A percentile compares a stretch with the other conserved stretches of the same genome.
Conservation (phyloP, 2,888 invertebrate genomes). For the Drosophila lutescens region DNA sequence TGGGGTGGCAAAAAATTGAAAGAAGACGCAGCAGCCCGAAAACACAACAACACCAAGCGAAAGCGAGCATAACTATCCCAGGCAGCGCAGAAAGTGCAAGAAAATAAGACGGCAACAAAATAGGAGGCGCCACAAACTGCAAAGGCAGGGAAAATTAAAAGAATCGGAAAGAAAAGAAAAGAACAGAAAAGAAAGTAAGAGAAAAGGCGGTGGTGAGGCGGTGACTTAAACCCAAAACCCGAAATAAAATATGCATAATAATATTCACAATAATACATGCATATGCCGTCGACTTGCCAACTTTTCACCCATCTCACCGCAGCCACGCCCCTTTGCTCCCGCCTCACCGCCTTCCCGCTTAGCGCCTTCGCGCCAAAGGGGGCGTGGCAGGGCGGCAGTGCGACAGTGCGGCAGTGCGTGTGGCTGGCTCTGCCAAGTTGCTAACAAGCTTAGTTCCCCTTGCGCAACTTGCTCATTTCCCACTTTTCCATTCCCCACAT, state of each 20-base stretch:
- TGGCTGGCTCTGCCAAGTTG: slow-evolving; percentile 64
- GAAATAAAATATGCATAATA: slow-evolving; percentile 75
- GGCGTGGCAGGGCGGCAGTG: slow-evolving; percentile 26
- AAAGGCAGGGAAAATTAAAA: slow-evolving; percentile 13
- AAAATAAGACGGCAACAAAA: slow-evolving; percentile 41
- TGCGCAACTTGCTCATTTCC: slow-evolving; percentile 56
- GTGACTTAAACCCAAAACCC: slow-evolving; percentile 21
- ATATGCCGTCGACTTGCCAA: slow-evolving; percentile 42
- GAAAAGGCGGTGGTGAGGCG: slow-evolving; percentile 11
- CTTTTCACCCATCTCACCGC: slow-evolving; percentile 10
- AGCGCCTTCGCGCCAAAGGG: not conserved
- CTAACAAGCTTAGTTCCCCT: slow-evolving; percentile 75
- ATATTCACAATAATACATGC: slow-evolving; percentile 69
- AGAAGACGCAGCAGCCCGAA: slow-evolving; percentile 59
- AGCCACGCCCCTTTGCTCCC: not conserved
- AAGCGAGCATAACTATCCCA: slow-evolving; percentile 42
- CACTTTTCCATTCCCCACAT: slow-evolving; percentile 1
- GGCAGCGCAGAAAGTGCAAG: slow-evolving; percentile 53
- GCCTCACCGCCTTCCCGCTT: slow-evolving; percentile 1
- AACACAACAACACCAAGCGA: slow-evolving; percentile 39
- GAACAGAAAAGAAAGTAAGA: slow-evolving; percentile 10
- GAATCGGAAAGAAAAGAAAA: slow-evolving; percentile 13
- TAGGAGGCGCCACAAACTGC: slow-evolving; percentile 5
- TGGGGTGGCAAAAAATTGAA: slow-evolving; percentile 46
- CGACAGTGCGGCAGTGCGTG: slow-evolving; percentile 56